Base-by-base conservation (phyloP, 2,888 invertebrate genomes). In the Flexamia atlantica region DNA sequence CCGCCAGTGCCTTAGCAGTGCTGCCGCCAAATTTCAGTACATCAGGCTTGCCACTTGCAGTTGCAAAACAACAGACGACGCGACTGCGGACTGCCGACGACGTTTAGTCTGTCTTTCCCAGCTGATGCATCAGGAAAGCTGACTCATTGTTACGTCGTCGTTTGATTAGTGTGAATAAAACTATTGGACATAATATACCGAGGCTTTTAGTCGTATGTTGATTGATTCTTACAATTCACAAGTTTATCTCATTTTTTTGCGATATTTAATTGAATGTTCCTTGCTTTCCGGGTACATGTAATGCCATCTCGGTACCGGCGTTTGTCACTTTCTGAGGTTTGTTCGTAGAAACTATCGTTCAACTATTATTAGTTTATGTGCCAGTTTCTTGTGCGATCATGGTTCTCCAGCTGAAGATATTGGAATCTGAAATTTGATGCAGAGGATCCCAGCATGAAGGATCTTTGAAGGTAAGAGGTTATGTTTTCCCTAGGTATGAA, bases 381-480 rank as follows among this genome's bases (percentile, higher is more conserved):
- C 14, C 28, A n/a, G 64, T 64, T 64, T 64, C 64, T 2, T 28
- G 25, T 64, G 64, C 30, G 28, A 64, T 30, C 28, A 64, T 64
- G 64, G 25, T 64, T 28, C 64, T 64, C 14, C 64, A 64, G 30
- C 64, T 64, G 64, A 64, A 64, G 64, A 64, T 64, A 25, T 64
- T 64, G 30, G 64, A 20, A 28, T 25, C 14, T 12, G 0, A 3
- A 14, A 20, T 17, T 57, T 64, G 28, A 28, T 64, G 28, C 28
- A 9, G 28, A 64, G 64, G 64, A 53, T 4, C 14, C n/a, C 7
- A n/a, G 4, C 14, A 28, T 30, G 14, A 28, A 25, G 2, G 14
- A 0, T 30, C 64, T 28, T 3, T 28, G 10, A 64, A 64, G 64
- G 64, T 64, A 64, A 64, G 64, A 64, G 64, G 64, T 64, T 64